Evolutionary conservation across 2,888 invertebrate species (phyloP).

Genomic region (Andricus quercusramuli): DNA sequence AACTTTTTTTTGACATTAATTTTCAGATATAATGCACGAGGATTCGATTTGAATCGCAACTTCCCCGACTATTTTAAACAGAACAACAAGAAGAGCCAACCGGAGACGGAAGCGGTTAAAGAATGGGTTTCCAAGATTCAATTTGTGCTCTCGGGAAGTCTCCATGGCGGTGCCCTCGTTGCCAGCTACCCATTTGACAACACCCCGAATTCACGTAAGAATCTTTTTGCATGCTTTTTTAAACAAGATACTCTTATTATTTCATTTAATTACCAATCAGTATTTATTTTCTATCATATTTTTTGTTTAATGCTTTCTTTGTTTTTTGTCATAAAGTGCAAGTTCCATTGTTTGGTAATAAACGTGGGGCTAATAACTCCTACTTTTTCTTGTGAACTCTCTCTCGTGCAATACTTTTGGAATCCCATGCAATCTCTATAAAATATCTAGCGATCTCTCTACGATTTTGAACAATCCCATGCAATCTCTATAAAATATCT

Average conservation of each 20-base stretch:
- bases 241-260: not conserved
- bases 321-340: not conserved
- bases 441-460: too few species aligned
- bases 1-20: not conserved
- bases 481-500: too few species aligned
- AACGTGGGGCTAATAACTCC: not conserved
- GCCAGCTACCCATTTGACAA: slow-evolving; percentile 99
- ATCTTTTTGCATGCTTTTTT: slow-evolving; percentile 33
- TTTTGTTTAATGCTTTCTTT: not conserved
- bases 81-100: slow-evolving; percentile 92
- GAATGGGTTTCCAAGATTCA: slow-evolving; percentile 96
- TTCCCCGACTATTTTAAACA: slow-evolving; percentile 97
- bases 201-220: slow-evolving; percentile 94
- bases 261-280: not conserved
- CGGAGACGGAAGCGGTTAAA: slow-evolving; percentile 96
- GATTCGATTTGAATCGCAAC: slow-evolving; percentile 96
- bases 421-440: too few species aligned
- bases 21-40: slow-evolving; percentile 90
- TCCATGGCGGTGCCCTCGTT: slow-evolving; percentile 97
- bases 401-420: too few species aligned
- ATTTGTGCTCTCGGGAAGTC: slow-evolving; percentile 95
- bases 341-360: not conserved
- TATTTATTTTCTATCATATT: not conserved
- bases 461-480: too few species aligned
- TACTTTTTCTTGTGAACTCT: too few species aligned